Base-by-base conservation (phyloP, 2,797 vertebrate genomes). In the Lithobates sylvaticus region DNA sequence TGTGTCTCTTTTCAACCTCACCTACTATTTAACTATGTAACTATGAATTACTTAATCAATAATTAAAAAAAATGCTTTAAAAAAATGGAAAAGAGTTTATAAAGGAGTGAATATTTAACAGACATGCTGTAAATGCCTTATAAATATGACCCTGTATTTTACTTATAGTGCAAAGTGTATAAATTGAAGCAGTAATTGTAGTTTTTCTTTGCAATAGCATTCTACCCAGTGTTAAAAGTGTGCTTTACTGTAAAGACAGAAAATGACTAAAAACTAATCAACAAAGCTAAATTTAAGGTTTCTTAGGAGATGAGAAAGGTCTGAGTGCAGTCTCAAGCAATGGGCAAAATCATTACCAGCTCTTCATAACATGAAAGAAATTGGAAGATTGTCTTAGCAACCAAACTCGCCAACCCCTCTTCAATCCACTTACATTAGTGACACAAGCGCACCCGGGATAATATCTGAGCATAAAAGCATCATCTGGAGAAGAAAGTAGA, bases 301-400 rank as follows among this genome's bases (percentile, higher is more conserved):
- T 78, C 76, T 65, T 65, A 32, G 50, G 50, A 71, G 71, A 76
- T 68, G 36, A 75, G 15, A 42, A 76, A 27, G 68, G 72, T 18
- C 54, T 68, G 29, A 82, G 68, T 36, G 58, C 58, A 58, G 36
- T 81, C 13, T 50, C 47, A 81, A 76, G 75, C 58, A 81, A 86
- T 69, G 54, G 54, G 68, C 27, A 81, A 86, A 76, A 81, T 86
- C 84, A 81, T 86, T 86, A 81, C 47, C 44, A 86, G 71, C 61
- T 86, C 84, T 69, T 73, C 61, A 76, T 70, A 70, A 50, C 76
- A 79, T 85, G 67, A 78, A 85, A 76, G 78, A 64, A 81, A 76
- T 61, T 32, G 47, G 8, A 76, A 72, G 64, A 86, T 82, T 78
- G 50, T 82, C 85, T 83, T 82, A 77, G 85, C 85, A 82, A 86